These are phyloP conservation scores for Drosophila rufa DNA, from an alignment of 1,140 invertebrate genomes.

Conservation along the genomic window DNA sequence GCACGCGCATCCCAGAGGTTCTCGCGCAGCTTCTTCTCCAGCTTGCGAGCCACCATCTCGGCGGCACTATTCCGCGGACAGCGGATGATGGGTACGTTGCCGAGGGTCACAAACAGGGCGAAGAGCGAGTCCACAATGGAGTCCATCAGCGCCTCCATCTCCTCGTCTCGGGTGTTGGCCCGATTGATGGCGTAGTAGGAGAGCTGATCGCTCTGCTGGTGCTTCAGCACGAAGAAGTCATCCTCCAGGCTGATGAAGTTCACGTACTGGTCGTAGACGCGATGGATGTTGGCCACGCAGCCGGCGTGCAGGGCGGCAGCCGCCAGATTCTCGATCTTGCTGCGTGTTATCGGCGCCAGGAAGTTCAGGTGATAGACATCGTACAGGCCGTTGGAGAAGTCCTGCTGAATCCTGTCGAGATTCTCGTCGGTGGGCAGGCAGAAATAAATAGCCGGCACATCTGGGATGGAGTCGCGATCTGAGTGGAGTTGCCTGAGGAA, in stretches of 20 bases:
- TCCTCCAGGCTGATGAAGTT: constrained; percentile 99
- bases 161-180: constrained; percentile 97
- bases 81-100: constrained; percentile 97
- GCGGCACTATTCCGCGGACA: constrained; percentile 98
- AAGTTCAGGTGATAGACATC: constrained; percentile 99
- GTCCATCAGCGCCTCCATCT: constrained; percentile 98
- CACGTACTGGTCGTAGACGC: constrained; percentile 98
- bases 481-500: constrained; percentile 93
- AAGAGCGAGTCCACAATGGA: constrained; percentile 98
- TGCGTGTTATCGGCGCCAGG: constrained; percentile 97
- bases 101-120: constrained; percentile 98
- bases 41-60: constrained; percentile 98
- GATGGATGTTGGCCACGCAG: constrained; percentile 95
- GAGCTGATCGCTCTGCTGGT: constrained; percentile 95
- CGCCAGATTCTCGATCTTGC: constrained; percentile 98
- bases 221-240: constrained; percentile 97
- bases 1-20: constrained; percentile 98
- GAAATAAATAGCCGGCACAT: constrained; percentile 99
- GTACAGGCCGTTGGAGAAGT: constrained; percentile 96
- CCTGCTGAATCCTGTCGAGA: constrained; percentile 96
- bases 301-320: constrained; percentile 95
- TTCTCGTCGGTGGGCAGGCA: constrained; percentile 99
- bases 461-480: constrained; percentile 97
- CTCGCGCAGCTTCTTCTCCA: constrained; percentile 98
- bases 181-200: constrained; percentile 98